phyloP scores from a whole-genome alignment of 35 echinoderm and acorn worm species.

The Ophiothrix spiculata region DNA sequence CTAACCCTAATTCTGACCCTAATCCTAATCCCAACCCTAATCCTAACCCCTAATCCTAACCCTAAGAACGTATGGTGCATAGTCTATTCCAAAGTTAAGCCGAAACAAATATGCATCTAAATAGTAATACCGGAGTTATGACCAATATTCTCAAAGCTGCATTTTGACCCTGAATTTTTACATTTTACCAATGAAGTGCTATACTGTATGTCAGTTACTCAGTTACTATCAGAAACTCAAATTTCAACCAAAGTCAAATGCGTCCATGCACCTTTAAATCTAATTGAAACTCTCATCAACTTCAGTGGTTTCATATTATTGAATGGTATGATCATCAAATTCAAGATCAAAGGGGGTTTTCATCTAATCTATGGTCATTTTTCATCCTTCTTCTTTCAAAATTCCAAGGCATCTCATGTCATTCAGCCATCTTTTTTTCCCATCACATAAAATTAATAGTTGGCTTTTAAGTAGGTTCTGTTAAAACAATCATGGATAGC shows the following conservation, averaged over 20 bases:
- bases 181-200: no score
- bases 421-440: neutral
- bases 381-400: neutral
- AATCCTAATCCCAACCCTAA: no score
- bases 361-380: neutral
- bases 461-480: neutral
- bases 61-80: no score
- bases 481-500: neutral
- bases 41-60: no score
- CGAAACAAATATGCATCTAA: no score
- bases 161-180: no score
- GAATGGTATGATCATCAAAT: neutral
- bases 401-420: neutral
- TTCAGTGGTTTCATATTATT: neutral
- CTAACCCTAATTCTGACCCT: no score
- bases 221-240: no score
- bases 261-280: neutral
- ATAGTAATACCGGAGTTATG: no score
- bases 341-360: neutral
- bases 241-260: neutral
- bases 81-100: no score
- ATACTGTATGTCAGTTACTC: no score
- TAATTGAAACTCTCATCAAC: neutral
- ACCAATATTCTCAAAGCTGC: no score
- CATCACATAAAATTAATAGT: conserved; percentile 6